Percentiles rank a stretch among this genome's conserved stretches.
These are phyloP conservation scores for Cyaniris semiargus DNA, from an alignment of 2,888 invertebrate genomes.

Conservation along the genomic window DNA sequence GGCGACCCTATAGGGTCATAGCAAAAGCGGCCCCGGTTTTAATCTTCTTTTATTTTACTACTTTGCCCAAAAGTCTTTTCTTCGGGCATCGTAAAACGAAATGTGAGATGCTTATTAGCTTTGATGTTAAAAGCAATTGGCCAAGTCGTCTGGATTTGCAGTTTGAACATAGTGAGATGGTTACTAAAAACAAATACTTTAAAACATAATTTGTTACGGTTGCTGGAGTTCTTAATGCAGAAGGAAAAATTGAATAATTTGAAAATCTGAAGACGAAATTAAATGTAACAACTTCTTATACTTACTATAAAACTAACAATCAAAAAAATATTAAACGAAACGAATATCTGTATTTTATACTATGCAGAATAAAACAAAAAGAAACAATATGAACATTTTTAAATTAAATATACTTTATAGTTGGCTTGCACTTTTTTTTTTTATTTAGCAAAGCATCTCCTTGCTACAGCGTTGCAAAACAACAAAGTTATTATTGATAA, in stretches of 20 bases:
- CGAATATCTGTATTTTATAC: too few species aligned
- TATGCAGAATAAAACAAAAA: too few species aligned
- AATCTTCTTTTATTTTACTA: constrained; percentile 21
- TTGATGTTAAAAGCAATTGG: neutral
- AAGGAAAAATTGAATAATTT: too few species aligned
- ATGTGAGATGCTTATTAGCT: constrained; percentile 9
- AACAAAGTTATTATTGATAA: constrained; percentile 3
- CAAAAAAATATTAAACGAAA: too few species aligned
- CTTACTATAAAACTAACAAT: too few species aligned
- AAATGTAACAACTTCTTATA: too few species aligned
- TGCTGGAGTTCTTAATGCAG: too few species aligned
- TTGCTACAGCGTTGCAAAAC: neutral
- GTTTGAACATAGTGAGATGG: neutral
- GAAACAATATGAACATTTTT: too few species aligned
- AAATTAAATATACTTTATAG: too few species aligned
- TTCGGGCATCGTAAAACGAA: neutral
- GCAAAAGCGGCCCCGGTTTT: neutral
- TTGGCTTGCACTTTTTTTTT: neutral
- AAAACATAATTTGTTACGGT: too few species aligned
- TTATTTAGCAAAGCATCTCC: neutral
- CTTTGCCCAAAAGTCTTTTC: constrained; percentile 1
- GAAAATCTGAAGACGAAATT: too few species aligned
- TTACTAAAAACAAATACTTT: too few species aligned
- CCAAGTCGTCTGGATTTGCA: neutral
- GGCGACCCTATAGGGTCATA: constrained; percentile 1